These are phyloP conservation scores for Hydroisotoma schaefferi DNA, from an alignment of 2,888 invertebrate species.

Conservation along the genomic window DNA sequence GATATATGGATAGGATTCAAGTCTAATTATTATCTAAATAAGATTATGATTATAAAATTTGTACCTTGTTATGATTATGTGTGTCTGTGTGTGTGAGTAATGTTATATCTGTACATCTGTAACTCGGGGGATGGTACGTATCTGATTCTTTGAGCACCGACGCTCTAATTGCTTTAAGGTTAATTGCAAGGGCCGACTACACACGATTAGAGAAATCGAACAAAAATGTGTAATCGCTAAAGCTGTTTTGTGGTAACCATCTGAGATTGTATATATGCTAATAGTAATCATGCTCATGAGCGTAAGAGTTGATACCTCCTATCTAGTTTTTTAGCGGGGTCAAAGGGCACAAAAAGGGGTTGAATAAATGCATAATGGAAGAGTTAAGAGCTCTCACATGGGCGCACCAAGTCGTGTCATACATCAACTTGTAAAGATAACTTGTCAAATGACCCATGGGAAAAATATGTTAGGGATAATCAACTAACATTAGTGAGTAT, in stretches of 20 bases:
- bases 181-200: conserved; percentile 38
- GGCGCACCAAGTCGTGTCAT: conserved; percentile 26
- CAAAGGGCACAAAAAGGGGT: conserved; percentile 34
- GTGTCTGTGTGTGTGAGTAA: too few species aligned
- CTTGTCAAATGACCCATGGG: conserved; percentile 45
- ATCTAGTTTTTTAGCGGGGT: conserved; percentile 3
- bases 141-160: too few species aligned
- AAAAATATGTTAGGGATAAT: conserved; percentile 22
- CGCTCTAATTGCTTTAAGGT: conserved; percentile 47
- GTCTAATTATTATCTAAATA: too few species aligned
- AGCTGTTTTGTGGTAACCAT: background rate
- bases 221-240: conserved; percentile 7
- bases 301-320: too few species aligned
- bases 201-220: background rate
- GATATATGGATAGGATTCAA: too few species aligned
- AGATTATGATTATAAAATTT: too few species aligned
- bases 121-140: too few species aligned
- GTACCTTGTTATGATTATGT: too few species aligned
- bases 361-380: conserved; percentile 1
- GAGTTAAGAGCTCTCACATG: conserved; percentile 16
- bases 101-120: too few species aligned
- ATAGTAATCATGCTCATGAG: too few species aligned
- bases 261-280: background rate
- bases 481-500: too few species aligned
- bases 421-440: conserved; percentile 42